Evolutionary conservation across 2,113 vertebrate species (phyloP), one percentile per base, ranked within the genome.

Genomic region (Peromyscus maniculatus): DNA sequence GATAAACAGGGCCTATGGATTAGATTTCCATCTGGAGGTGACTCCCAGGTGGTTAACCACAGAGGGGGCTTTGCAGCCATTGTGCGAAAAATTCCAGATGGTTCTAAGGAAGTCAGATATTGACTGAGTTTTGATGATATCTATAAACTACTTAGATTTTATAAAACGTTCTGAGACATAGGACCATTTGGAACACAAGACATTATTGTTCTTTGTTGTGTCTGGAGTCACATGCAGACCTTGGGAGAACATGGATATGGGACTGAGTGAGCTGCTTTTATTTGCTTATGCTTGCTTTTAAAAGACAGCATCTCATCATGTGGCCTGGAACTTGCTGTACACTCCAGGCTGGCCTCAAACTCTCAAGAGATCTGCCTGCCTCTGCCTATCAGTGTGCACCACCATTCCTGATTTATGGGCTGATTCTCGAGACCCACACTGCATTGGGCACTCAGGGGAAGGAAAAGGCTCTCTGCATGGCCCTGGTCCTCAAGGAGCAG

Each of bases 71-170:
- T 92, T 46, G n/a, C 43, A 89, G 33, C 5, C 33, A 11, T 77
- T 55, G 5, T 13, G 62, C 31, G 16, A 86, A 94, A 55, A 55
- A 33, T 77, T 80, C 3, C 15, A 66, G 26, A 77, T 11, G 33
- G 1, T 77, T 83, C 84, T n/a, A 55, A 97, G 66, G 31, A 74
- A 79, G 22, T 95, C 49, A 93, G 43, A 69, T 86, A 66, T n/a
- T 88, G 62, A 67, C 69, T 46, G 39, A 46, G 21, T 17, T 33
- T 90, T 86, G 46, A 55, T 0, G 9, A 2, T 83, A 59, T 71
- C 64, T 87, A 33, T 71, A 67, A 46, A 59, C 77, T 17, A 15
- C 66, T 90, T 24, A 89, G 46, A 36, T 52, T 71, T 87, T 71
- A 71, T 52, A 52, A 87, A 57, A 55, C 59, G 36, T 78, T 24